These are phyloP conservation scores for Heliconius charithonia DNA, from an alignment of 2,888 invertebrate genomes.

Conservation along the genomic window DNA sequence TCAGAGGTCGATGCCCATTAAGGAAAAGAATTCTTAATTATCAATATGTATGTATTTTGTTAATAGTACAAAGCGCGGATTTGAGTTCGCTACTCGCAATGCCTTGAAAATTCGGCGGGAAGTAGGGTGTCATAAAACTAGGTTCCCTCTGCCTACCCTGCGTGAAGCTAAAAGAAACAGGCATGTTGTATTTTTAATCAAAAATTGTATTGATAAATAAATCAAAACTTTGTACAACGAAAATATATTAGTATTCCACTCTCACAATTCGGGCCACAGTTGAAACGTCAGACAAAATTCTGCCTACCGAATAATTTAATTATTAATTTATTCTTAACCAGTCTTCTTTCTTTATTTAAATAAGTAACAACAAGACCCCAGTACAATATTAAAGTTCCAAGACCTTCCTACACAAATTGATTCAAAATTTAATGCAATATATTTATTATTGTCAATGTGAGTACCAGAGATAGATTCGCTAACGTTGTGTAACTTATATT, in stretches of 20 bases:
- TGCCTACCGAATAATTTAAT: slow-evolving; percentile 59
- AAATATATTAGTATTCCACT: slow-evolving; percentile 22
- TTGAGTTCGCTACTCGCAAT: too few species aligned
- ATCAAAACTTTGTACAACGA: slow-evolving; percentile 5
- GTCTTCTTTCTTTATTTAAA: slow-evolving; percentile 66
- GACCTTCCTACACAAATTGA: slow-evolving; percentile 20
- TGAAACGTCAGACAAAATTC: slow-evolving; percentile 32
- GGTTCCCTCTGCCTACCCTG: too few species aligned
- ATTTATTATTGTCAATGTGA: slow-evolving; percentile 56
- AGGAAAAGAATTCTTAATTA: too few species aligned
- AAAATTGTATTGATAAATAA: background rate
- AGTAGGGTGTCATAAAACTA: too few species aligned
- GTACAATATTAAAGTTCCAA: slow-evolving; percentile 42
- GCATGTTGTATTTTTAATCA: slow-evolving; percentile 7
- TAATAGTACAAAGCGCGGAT: too few species aligned
- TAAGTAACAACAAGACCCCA: slow-evolving; percentile 40
- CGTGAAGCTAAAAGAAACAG: too few species aligned
- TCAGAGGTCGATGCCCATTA: too few species aligned
- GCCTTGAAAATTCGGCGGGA: too few species aligned
- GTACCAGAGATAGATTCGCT: slow-evolving; percentile 56
- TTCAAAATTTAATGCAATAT: slow-evolving; percentile 46
- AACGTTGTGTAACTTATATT: slow-evolving; percentile 58
- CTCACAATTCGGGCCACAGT: slow-evolving; percentile 21
- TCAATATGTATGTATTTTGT: too few species aligned
- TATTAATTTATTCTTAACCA: slow-evolving; percentile 70